A percentile compares a stretch with the other conserved stretches of the same genome.
Evolutionary conservation across 2,113 vertebrate species (phyloP).

Genomic region (Lepus europaeus): DNA sequence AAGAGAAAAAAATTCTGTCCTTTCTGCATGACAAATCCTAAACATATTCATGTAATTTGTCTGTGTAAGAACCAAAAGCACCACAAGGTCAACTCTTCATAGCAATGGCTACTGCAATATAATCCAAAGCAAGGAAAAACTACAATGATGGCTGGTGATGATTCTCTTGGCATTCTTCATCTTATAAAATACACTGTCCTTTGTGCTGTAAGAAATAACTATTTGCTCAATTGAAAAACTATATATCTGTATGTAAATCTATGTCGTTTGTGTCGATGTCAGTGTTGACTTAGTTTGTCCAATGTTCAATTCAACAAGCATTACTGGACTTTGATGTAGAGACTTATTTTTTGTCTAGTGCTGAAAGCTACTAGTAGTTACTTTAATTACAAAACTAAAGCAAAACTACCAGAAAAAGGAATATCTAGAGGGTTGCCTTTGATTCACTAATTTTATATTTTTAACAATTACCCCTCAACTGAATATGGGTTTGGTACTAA

Average conservation of each 20-base stretch:
- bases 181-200: background rate
- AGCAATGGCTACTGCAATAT: background rate
- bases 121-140: background rate
- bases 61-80: background rate
- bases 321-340: background rate
- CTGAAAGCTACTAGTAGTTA: constrained; percentile 27
- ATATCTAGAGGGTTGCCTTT: background rate
- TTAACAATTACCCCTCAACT: background rate
- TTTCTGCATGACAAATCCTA: constrained; percentile 1
- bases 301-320: constrained; percentile 54
- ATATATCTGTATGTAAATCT: constrained; percentile 48
- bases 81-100: background rate
- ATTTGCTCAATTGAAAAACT: constrained; percentile 26
- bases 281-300: constrained; percentile 12
- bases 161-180: background rate
- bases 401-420: background rate
- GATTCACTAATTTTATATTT: constrained; percentile 26
- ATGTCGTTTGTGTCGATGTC: background rate
- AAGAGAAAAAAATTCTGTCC: background rate
- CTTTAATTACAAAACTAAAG: constrained; percentile 28
- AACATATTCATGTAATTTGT: background rate
- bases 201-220: constrained; percentile 8
- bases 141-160: rapidly evolving
- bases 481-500: constrained; percentile 32
- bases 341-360: background rate